phyloP scores from a whole-genome alignment of 2,113 vertebrate species.

The Varanus komodoensis region DNA sequence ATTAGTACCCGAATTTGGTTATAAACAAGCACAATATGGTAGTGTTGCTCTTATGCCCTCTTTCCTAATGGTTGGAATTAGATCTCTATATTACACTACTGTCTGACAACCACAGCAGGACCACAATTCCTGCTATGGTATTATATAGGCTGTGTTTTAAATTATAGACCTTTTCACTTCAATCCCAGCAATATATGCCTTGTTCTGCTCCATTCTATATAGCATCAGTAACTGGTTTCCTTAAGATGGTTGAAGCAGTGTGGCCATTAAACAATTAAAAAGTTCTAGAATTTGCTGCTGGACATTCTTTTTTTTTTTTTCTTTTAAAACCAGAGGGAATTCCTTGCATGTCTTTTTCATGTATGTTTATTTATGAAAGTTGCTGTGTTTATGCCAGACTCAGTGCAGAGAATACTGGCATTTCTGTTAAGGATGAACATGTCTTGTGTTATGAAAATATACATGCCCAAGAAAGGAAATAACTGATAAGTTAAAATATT shows the following conservation, averaged over 20 bases:
- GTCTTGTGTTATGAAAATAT: constrained; percentile 19
- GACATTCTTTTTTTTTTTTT: neutral
- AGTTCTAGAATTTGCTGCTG: neutral
- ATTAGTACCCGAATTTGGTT: constrained; percentile 50
- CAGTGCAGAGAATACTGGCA: constrained; percentile 39
- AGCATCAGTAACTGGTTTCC: neutral
- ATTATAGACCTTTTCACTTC: neutral
- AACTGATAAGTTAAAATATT: neutral
- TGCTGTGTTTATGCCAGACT: neutral
- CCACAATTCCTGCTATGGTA: neutral
- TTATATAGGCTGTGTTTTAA: constrained; percentile 19
- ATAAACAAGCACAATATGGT: constrained; percentile 50
- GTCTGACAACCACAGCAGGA: constrained; percentile 39
- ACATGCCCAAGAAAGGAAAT: neutral
- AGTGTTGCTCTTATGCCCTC: constrained; percentile 44
- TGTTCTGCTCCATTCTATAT: constrained; percentile 18
- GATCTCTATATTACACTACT: neutral
- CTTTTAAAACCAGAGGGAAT: neutral
- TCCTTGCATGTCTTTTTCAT: constrained; percentile 14
- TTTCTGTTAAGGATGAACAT: constrained; percentile 38
- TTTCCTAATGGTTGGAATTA: constrained; percentile 44
- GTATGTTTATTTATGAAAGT: neutral
- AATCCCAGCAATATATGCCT: constrained; percentile 9
- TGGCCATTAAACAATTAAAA: neutral
- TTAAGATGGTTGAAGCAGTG: constrained; percentile 17